phyloP scores from a whole-genome alignment of 2,888 invertebrate species.

The Belgica antarctica region DNA sequence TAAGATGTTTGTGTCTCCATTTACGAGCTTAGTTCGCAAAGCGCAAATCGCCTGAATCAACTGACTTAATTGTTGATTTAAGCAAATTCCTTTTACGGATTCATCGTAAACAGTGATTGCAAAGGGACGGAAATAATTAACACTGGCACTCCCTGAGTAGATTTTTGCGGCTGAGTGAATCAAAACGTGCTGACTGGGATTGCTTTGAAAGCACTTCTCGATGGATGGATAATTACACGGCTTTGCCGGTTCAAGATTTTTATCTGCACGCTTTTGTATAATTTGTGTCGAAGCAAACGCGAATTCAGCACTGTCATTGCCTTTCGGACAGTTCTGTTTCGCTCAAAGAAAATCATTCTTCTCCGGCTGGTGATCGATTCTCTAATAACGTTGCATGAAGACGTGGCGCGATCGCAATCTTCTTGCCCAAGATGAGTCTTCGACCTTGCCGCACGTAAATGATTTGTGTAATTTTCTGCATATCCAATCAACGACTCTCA shows the following conservation, averaged over 20 bases:
- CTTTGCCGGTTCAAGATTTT: conserved; percentile 10
- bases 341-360: background rate
- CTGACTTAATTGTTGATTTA: background rate
- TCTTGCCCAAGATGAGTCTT: conserved; percentile 8
- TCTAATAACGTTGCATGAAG: background rate
- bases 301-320: conserved; percentile 6
- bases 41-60: no score
- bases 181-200: background rate
- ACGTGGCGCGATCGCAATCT: background rate
- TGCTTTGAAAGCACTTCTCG: background rate
- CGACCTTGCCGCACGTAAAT: conserved; percentile 12
- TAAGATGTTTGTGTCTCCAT: conserved; percentile 7
- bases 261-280: background rate
- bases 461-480: conserved; percentile 32
- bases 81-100: background rate
- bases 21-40: background rate
- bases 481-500: background rate
- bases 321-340: background rate
- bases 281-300: no score
- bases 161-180: no score
- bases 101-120: conserved; percentile 2
- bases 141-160: no score
- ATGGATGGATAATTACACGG: background rate
- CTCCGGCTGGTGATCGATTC: conserved; percentile 3
- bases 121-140: background rate